Percentiles rank a stretch among this genome's conserved stretches.
phyloP scores from a whole-genome alignment of 2,888 invertebrate genomes.

The Pachycephus smyrnensis region DNA sequence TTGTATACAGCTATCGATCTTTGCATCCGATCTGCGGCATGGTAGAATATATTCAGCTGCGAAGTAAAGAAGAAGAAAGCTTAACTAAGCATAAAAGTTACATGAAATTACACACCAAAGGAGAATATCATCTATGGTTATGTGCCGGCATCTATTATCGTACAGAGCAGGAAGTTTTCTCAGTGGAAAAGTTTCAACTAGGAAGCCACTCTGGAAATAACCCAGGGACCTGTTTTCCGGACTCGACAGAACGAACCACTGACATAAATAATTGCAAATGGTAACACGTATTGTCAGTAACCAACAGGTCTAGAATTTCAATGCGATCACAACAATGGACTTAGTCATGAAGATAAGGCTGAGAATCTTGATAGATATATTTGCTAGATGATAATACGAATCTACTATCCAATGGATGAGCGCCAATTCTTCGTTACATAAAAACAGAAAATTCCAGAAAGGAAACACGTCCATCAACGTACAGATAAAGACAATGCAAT shows the following conservation, averaged over 20 bases:
- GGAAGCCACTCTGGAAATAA: background rate
- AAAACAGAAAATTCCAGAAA: background rate
- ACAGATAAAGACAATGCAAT: background rate
- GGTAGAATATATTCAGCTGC: conserved; percentile 80
- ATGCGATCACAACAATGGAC: background rate
- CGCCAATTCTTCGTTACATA: background rate
- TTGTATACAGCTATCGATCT: conserved; percentile 75
- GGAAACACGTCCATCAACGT: background rate
- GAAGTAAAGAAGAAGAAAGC: background rate
- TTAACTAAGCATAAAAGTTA: conserved; percentile 11
- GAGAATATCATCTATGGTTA: background rate
- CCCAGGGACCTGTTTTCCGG: background rate
- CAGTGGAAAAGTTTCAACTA: background rate
- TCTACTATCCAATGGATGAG: background rate
- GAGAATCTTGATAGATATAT: background rate
- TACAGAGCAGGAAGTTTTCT: background rate
- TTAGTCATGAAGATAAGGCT: background rate
- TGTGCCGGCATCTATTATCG: background rate
- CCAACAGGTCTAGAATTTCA: background rate
- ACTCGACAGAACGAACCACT: background rate
- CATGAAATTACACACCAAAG: background rate
- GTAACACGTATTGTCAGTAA: background rate
- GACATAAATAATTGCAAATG: background rate
- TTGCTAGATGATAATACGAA: background rate
- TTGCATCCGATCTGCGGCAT: conserved; percentile 76